phyloP scores from a whole-genome alignment of 2,797 vertebrate genomes.

The Ptychobarbus kaznakovi region DNA sequence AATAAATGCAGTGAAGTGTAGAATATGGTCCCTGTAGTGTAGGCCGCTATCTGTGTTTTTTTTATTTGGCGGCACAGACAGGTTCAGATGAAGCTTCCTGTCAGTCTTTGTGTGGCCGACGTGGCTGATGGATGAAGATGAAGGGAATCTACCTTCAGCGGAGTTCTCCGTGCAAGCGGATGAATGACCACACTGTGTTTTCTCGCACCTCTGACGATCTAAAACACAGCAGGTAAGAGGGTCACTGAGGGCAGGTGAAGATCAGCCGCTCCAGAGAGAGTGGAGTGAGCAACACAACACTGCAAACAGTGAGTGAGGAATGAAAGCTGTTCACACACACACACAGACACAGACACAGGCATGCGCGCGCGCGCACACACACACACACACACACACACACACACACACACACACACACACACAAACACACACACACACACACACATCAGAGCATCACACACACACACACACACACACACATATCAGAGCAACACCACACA shows the following conservation, averaged over 20 bases:
- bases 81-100: not conserved
- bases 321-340: slow-evolving; percentile 12
- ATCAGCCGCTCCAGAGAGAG: slow-evolving; percentile 29
- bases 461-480: not conserved
- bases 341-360: no score
- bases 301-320: slow-evolving; percentile 12
- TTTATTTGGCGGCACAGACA: not conserved
- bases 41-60: not conserved
- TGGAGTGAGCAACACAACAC: slow-evolving; percentile 4
- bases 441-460: not conserved
- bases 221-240: slow-evolving; percentile 73
- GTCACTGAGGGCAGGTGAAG: slow-evolving; percentile 29
- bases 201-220: slow-evolving; percentile 97
- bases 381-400: not conserved
- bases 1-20: not conserved
- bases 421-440: not conserved
- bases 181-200: slow-evolving; percentile 84
- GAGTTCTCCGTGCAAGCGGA: slow-evolving; percentile 78
- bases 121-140: slow-evolving; percentile 36
- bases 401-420: no score
- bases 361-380: not conserved
- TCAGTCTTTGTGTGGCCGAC: not conserved
- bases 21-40: not conserved
- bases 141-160: slow-evolving; percentile 74
- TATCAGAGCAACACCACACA: no score